These are phyloP conservation scores for Acrobasis repandana DNA, from an alignment of 2,888 invertebrate genomes.

Conservation along the genomic window DNA sequence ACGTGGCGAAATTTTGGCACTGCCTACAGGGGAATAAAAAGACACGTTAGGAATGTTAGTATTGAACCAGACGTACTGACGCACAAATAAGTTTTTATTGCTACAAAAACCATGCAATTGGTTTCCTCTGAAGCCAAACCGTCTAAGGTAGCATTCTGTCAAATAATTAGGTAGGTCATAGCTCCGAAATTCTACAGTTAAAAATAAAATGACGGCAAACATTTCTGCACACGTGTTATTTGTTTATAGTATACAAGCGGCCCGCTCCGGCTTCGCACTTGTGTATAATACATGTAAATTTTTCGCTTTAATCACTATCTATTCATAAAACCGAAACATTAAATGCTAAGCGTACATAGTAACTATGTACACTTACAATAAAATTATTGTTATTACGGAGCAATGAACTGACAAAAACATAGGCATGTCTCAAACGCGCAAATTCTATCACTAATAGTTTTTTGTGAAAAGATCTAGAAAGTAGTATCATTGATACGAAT, in stretches of 20 bases:
- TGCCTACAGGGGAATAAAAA: neutral
- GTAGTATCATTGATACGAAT: neutral
- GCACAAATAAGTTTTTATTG: neutral
- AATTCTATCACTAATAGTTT: slow-evolving; percentile 2
- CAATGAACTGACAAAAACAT: slow-evolving; percentile 20
- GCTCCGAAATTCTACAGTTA: neutral
- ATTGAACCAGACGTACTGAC: neutral
- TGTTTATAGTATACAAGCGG: slow-evolving; percentile 1
- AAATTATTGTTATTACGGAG: slow-evolving; percentile 6
- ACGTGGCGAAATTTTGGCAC: slow-evolving; percentile 7
- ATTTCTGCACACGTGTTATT: slow-evolving; percentile 7
- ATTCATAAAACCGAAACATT: too few relatives aligned
- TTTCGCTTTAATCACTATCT: neutral
- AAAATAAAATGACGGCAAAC: slow-evolving; percentile 3
- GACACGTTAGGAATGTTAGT: neutral
- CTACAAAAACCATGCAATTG: slow-evolving; percentile 1
- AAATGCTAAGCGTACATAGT: too few relatives aligned
- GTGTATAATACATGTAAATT: neutral
- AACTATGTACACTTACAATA: too few relatives aligned
- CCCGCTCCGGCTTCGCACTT: too few relatives aligned
- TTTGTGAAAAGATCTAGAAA: neutral
- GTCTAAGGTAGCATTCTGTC: slow-evolving; percentile 3
- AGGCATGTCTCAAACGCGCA: slow-evolving; percentile 1
- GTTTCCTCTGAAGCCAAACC: slow-evolving; percentile 12
- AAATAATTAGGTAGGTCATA: slow-evolving; percentile 13